Evolutionary conservation across 2,113 vertebrate species (phyloP), one percentile per base, ranked within the genome.

Genomic region (Plotosus lineatus): DNA sequence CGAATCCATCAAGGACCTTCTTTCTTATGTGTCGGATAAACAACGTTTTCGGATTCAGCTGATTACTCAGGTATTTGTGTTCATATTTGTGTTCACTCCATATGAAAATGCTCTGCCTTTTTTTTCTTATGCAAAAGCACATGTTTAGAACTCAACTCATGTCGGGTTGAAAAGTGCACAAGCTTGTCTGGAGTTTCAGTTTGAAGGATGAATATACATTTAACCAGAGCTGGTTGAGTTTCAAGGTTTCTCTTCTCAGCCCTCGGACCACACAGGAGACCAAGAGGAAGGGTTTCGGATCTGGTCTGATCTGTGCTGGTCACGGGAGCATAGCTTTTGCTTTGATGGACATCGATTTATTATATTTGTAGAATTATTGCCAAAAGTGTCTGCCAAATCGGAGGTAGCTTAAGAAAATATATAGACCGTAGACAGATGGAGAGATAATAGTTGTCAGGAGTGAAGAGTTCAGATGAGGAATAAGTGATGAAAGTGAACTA

Each of bases 401-500:
- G 44, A 33, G 26, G 26, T 14, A 77, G 40, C 14, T 44, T 76
- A 28, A 23, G 21, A 56, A 58, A 42, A 38, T 7, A 28, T 17
- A 3, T 46, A 21, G 2, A 4, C 46, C 9, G n/a, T n/a, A n/a
- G n/a, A n/a, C n/a, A n/a, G n/a, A n/a, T n/a, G n/a, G n/a, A n/a
- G n/a, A n/a, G n/a, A n/a, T n/a, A n/a, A n/a, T n/a, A n/a, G n/a
- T n/a, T n/a, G n/a, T n/a, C 69, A 73, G 61, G 31, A 42, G 56
- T 78, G 72, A 44, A 73, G 82, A 82, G 80, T 81, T 75, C 51
- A 72, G 26, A 76, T 40, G 76, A 28, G 33, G 72, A 12, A 48
- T 83, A 87, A 83, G 83, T 87, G 77, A 83, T 46, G 50, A 65
- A 48, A 53, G 46, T 83, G 65, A 69, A 82, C 58, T 80, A 85